Evolutionary conservation across 2,797 vertebrate species (phyloP).

Genomic region (Onychomys arenicola): DNA sequence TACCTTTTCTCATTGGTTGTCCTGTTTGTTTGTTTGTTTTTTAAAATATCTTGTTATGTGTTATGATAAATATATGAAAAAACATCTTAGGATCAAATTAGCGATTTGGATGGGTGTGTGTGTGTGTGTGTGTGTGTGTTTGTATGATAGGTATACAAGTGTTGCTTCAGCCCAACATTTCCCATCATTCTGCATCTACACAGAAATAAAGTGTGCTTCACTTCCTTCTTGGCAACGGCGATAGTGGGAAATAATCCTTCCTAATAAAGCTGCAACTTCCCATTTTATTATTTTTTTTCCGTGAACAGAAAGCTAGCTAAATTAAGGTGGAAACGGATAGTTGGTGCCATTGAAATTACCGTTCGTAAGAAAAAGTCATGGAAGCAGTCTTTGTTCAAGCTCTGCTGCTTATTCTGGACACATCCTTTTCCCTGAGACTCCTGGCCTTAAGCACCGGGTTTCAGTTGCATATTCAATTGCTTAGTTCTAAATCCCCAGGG

Average conservation of each 20-base stretch:
- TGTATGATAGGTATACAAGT: not conserved
- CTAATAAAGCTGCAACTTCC: not conserved
- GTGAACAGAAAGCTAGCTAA: not conserved
- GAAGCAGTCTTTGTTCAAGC: conserved; percentile 32
- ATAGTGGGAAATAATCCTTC: conserved; percentile 28
- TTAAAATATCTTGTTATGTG: conserved; percentile 67
- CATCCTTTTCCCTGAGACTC: not conserved
- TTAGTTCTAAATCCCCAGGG: not conserved
- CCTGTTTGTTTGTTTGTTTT: conserved; percentile 63
- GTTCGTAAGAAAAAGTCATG: conserved; percentile 38
- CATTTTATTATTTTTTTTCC: not conserved
- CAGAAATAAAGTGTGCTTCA: conserved; percentile 39
- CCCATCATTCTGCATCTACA: not conserved
- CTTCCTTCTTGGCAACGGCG: not conserved
- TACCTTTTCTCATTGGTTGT: conserved; percentile 71
- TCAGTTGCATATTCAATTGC: not conserved
- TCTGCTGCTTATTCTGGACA: conserved; percentile 22
- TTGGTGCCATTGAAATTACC: not conserved
- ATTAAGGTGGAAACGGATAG: conserved; percentile 44
- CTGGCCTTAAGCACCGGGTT: not conserved
- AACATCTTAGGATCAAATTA: conserved; percentile 73
- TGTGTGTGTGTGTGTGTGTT: no score
- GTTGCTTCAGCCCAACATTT: conserved; percentile 43
- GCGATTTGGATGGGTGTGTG: not conserved
- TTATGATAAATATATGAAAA: conserved; percentile 58